Percentiles rank a stretch among this genome's conserved stretches.
Evolutionary conservation across 1,140 invertebrate genomes (phyloP).

Genomic region (Diplogasteroides magnus): DNA sequence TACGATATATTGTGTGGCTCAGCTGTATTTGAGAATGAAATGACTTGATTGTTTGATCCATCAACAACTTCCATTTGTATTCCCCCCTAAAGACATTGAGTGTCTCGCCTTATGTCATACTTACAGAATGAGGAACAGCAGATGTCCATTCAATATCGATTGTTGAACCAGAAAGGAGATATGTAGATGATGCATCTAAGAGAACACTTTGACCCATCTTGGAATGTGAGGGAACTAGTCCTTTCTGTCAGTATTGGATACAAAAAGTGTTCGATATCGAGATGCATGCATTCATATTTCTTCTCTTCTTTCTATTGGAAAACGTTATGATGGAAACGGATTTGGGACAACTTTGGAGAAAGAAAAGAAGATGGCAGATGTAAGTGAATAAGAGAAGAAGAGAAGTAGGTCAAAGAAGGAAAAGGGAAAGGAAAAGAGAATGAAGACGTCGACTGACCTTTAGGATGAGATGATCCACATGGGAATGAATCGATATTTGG

Average conservation of each 20-base stretch:
- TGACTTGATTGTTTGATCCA: conserved; percentile 66
- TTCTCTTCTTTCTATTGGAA: conserved; percentile 4
- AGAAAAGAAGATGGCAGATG: background rate
- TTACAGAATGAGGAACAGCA: conserved; percentile 17
- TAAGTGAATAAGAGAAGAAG: conserved; percentile 1
- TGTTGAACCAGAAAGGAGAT: conserved; percentile 16
- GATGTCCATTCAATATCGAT: conserved; percentile 28
- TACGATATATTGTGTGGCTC: conserved; percentile 71
- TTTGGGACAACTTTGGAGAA: too few species aligned
- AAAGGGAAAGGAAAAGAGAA: conserved; percentile 4
- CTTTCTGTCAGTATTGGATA: conserved; percentile 6
- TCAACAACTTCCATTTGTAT: background rate
- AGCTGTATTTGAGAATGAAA: conserved; percentile 68
- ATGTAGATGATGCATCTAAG: conserved; percentile 5
- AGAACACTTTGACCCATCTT: background rate
- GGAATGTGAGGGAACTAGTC: background rate
- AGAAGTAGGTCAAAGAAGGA: background rate
- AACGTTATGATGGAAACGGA: background rate
- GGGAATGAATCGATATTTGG: conserved; percentile 78
- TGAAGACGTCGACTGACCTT: background rate
- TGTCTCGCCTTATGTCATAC: background rate
- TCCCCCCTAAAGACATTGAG: background rate
- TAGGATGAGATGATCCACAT: conserved; percentile 80
- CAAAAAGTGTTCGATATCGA: too few species aligned
- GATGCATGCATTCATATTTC: conserved; percentile 7